Evolutionary conservation across 2,888 invertebrate genomes (phyloP), one percentile per base, ranked within the genome.

Genomic region (Lasioglossum morio): DNA sequence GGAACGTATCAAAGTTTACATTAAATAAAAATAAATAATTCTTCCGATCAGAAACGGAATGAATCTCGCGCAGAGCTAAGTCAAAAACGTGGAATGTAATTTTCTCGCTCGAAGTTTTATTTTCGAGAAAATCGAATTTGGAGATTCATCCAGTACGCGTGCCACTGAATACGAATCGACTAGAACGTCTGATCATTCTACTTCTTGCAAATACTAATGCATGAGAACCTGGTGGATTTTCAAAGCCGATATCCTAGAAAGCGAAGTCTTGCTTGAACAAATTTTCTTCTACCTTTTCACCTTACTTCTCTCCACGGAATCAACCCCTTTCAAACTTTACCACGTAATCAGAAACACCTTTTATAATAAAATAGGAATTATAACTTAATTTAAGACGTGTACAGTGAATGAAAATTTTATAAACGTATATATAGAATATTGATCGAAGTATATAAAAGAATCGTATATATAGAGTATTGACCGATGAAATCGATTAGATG

Each of bases 181-280:
- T n/a, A n/a, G 12, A n/a, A 12, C 57, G 57, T 57, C n/a, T 57
- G 57, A n/a, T 57, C 57, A 57, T 57, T n/a, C 57, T 57, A 57
- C 57, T 57, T 57, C 57, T 57, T 57, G 57, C 57, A 57, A 57
- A 57, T 57, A n/a, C 57, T 57, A 57, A 57, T 57, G 57, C 57
- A 57, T n/a, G 57, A n/a, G 57, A 57, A n/a, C 12, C n/a, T n/a
- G 57, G n/a, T 57, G 57, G 19, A 57, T 57, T 57, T 57, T 57
- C 57, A n/a, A n/a, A 57, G 57, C n/a, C 57, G 12, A 57, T 57
- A 12, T n/a, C n/a, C 57, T 4, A 27, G n/a, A 12, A 57, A 57
- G 10, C 12, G 57, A 57, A 57, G 57, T n/a, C n/a, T 57, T n/a
- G n/a, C 57, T 57, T 12, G 4, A 57, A 57, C 57, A 57, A 57